Percentiles rank a stretch among this genome's conserved stretches.
These are phyloP conservation scores for Oryzias sinensis DNA, from an alignment of 2,797 vertebrate genomes.

Conservation along the genomic window DNA sequence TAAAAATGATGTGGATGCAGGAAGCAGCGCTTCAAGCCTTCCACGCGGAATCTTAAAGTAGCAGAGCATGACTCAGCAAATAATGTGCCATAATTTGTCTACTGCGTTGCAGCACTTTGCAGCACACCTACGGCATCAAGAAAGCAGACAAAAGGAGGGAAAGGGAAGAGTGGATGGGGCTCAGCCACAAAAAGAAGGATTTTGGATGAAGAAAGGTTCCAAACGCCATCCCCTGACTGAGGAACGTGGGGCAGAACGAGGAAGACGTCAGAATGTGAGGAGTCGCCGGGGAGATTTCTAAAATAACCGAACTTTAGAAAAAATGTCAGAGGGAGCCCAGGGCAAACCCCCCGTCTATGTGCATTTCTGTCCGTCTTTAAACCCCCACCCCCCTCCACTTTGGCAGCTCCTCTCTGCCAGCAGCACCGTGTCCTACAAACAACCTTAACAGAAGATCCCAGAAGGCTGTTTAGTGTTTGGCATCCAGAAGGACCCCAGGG, in stretches of 20 bases:
- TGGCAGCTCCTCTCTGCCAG: constrained; percentile 35
- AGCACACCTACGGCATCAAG: too few species aligned
- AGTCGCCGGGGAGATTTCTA: constrained; percentile 29
- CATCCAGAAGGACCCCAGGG: constrained; percentile 51
- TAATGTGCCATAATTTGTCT: too few species aligned
- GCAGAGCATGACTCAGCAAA: too few species aligned
- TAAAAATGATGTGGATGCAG: too few species aligned
- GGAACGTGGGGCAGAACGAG: constrained; percentile 14
- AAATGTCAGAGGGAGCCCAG: constrained; percentile 51
- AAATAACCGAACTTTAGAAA: constrained; percentile 43
- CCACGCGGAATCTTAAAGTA: too few species aligned
- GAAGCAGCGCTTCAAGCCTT: too few species aligned
- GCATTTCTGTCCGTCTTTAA: constrained; percentile 2
- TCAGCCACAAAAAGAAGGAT: too few species aligned
- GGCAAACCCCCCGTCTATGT: constrained; percentile 39
- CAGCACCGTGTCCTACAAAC: constrained; percentile 61
- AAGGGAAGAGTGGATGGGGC: too few species aligned
- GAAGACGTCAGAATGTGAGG: constrained; percentile 30
- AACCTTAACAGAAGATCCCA: constrained; percentile 66
- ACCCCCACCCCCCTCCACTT: background rate
- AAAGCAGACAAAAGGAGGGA: too few species aligned
- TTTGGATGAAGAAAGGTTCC: too few species aligned
- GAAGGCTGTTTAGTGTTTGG: constrained; percentile 63
- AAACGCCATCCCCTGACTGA: background rate
- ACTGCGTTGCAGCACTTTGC: too few species aligned